A percentile compares a stretch with the other conserved stretches of the same genome.
Conservation (phyloP, 30 jellyfish, hydroid and myxozoan species). For the Catostylus mosaicus region DNA sequence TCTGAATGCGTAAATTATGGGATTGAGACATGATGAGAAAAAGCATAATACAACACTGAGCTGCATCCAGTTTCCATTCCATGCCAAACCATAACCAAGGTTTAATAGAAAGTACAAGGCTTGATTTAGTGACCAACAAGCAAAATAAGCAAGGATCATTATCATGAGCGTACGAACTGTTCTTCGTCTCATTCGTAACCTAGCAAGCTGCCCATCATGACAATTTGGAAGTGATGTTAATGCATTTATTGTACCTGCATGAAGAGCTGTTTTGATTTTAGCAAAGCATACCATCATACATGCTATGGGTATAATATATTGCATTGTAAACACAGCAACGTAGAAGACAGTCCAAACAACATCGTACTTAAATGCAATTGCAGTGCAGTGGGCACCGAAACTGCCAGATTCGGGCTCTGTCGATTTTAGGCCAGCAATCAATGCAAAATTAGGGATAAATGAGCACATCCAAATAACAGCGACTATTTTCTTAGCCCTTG, state of each 20-base stretch:
- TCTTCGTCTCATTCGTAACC: constrained; percentile 44
- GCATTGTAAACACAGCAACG: constrained; percentile 52
- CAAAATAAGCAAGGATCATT: constrained; percentile 60
- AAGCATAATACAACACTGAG: constrained; percentile 69
- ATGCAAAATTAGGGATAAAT: constrained; percentile 54
- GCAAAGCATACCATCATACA: constrained; percentile 67
- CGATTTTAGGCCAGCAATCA: constrained; percentile 58
- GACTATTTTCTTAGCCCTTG: constrained; percentile 54
- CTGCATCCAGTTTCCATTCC: constrained; percentile 66
- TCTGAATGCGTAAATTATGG: constrained; percentile 64
- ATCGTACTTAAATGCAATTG: constrained; percentile 20
- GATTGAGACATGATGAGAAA: constrained; percentile 78
- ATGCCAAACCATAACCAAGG: constrained; percentile 58
- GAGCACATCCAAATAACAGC: constrained; percentile 60
- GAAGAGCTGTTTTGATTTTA: constrained; percentile 54
- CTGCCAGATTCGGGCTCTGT: constrained; percentile 41
- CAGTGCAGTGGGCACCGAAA: constrained; percentile 82
- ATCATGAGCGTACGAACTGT: constrained; percentile 56
- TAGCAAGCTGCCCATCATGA: constrained; percentile 36
- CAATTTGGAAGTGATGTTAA: constrained; percentile 24
- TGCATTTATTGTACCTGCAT: constrained; percentile 17
- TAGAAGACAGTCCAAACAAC: constrained; percentile 27
- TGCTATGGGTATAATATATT: constrained; percentile 59
- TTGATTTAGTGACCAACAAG: constrained; percentile 80
- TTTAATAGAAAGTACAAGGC: constrained; percentile 45